These are phyloP conservation scores for Tineola bisselliella DNA, from an alignment of 2,888 invertebrate species.

Conservation along the genomic window DNA sequence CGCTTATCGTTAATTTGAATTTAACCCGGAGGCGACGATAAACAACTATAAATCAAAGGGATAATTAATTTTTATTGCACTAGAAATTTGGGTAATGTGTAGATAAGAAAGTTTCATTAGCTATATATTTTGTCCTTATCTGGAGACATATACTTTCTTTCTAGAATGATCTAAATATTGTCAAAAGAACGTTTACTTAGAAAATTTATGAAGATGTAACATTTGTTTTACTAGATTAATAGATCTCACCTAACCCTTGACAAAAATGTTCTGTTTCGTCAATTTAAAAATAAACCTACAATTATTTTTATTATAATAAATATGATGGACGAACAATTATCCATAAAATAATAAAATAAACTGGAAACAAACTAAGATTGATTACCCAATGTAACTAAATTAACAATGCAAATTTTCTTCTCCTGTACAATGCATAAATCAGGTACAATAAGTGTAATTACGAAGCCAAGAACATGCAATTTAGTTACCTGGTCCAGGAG, in stretches of 20 bases:
- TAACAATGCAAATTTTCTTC: conserved; percentile 12
- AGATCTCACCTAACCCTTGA: too few relatives aligned
- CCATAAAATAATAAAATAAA: not conserved
- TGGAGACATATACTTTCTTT: not conserved
- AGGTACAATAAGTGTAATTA: conserved; percentile 26
- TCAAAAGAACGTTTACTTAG: not conserved
- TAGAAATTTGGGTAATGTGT: conserved; percentile 2
- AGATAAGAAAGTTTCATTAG: conserved; percentile 5
- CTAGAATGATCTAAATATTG: not conserved
- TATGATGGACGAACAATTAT: too few relatives aligned
- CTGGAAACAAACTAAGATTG: not conserved
- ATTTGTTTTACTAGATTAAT: too few relatives aligned
- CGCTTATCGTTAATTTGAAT: conserved; percentile 47
- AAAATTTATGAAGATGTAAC: too few relatives aligned
- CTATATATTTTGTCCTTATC: not conserved
- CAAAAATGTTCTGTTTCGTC: too few relatives aligned
- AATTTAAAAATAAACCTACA: too few relatives aligned
- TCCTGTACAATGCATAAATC: conserved; percentile 19
- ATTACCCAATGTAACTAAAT: not conserved
- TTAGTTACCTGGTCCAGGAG: conserved; percentile 15
- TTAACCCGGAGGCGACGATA: conserved; percentile 35
- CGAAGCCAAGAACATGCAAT: conserved; percentile 16
- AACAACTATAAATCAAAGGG: conserved; percentile 39
- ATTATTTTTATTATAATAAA: too few relatives aligned
- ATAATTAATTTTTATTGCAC: conserved; percentile 25